Base-by-base conservation (phyloP, 2,113 vertebrate species). In the Oncorhynchus tshawytscha region DNA sequence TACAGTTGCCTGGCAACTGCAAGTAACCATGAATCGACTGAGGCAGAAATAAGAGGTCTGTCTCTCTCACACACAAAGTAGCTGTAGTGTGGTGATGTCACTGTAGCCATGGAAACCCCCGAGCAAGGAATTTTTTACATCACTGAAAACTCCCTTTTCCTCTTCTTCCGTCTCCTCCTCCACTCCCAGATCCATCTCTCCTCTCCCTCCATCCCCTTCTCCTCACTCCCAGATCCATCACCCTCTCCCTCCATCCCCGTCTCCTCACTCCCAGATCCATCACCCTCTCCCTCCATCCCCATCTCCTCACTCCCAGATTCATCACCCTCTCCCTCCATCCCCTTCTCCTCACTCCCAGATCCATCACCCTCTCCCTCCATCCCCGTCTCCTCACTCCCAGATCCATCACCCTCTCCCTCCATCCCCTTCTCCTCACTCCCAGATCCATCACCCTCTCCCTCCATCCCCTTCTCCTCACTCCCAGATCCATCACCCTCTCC, bases 21-120 rank as follows among this genome's bases (percentile, higher is more conserved):
- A 81, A 81, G 84, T 88, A 91, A 89, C 91, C 85, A 82, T 78
- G 69, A 82, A 82, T 84, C 67, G 76, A 86, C 84, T 84, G 90
- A 89, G 91, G 79, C 64, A 78, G 73, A 86, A 67, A 70, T 71
- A 82, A 68, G n/a, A 76, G 73, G 79, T 73, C 84, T 81, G 34
- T 78, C 7, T 8, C 72, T 16, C 70, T 77, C 75, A 71, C 64
- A 72, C 70, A 81, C 62, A 68, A 78, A 2, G 51, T 72, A 49
- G 4, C 0, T 51, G 80, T 83, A 34, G 59, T 2, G 74, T 75
- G 81, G 5, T 94, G 94, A 96, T 90, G 90, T 96, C 88, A 93
- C 2, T n/a, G 94, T 96, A 92, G 93, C 93, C 91, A 86, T 93
- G 92, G 95, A 72, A 91, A 96, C 94, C 86, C 11, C 24, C 48